Percentiles rank a stretch among this genome's conserved stretches.
These are phyloP conservation scores for Motacilla tschutschensis DNA, from an alignment of 2,113 vertebrate genomes.

Conservation along the genomic window DNA sequence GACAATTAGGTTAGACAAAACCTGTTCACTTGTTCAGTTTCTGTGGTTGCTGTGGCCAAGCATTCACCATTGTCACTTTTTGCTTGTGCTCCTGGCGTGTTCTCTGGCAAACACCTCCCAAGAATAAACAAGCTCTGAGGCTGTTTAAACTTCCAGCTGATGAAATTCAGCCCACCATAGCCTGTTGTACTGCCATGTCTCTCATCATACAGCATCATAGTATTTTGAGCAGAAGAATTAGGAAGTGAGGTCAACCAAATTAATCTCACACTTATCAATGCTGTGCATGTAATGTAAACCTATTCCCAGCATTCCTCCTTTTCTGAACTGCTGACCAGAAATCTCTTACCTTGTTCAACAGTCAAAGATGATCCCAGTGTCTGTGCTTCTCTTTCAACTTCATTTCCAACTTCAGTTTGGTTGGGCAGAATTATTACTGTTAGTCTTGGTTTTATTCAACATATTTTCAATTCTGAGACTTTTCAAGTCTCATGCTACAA, in stretches of 20 bases:
- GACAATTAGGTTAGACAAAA: neutral
- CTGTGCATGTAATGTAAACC: neutral
- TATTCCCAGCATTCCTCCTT: neutral
- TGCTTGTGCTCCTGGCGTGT: neutral
- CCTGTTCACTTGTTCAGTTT: neutral
- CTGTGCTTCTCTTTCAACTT: neutral
- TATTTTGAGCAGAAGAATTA: neutral
- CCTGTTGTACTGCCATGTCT: neutral
- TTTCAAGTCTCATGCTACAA: neutral
- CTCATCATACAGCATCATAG: neutral
- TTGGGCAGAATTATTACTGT: neutral
- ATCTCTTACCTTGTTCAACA: neutral
- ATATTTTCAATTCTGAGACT: neutral
- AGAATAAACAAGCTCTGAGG: neutral
- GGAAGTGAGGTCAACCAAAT: neutral
- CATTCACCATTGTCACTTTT: rapidly evolving
- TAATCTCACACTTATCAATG: neutral
- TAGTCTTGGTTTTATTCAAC: neutral
- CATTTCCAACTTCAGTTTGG: neutral
- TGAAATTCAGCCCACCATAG: neutral
- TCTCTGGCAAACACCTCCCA: neutral
- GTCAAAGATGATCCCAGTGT: neutral
- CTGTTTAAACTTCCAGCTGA: neutral
- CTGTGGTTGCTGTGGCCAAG: neutral
- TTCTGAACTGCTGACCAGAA: neutral